Evolutionary conservation across 2,797 vertebrate species (phyloP).

Genomic region (Aeoliscus strigatus): DNA sequence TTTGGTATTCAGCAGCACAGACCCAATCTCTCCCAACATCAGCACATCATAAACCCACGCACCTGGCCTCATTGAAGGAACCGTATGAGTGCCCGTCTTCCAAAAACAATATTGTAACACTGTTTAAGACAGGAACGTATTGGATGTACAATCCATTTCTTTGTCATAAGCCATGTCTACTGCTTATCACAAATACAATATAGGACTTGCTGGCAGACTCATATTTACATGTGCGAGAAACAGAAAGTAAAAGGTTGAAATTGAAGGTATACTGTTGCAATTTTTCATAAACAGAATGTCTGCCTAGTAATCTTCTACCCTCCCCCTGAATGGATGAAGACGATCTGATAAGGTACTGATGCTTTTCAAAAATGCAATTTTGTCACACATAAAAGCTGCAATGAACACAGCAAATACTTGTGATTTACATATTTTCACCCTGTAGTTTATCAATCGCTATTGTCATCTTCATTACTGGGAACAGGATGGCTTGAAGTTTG

Average conservation of each 20-base stretch:
- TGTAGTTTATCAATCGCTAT: constrained; percentile 50
- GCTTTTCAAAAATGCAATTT: too few relatives aligned
- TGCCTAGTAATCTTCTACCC: too few relatives aligned
- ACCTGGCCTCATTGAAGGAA: constrained; percentile 78
- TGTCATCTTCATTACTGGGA: constrained; percentile 64
- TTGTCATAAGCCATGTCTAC: constrained; percentile 58
- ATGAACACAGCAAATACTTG: constrained; percentile 51
- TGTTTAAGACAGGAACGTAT: constrained; percentile 71
- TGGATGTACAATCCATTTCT: constrained; percentile 67
- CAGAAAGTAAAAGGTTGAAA: too few relatives aligned
- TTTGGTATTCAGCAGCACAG: constrained; percentile 77
- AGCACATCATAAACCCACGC: constrained; percentile 78
- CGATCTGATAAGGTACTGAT: too few relatives aligned
- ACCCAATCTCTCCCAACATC: constrained; percentile 79
- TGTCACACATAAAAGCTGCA: constrained; percentile 4
- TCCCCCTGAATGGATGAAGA: too few relatives aligned
- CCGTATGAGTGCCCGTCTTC: constrained; percentile 70
- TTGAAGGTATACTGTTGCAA: too few relatives aligned
- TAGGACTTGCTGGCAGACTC: constrained; percentile 49
- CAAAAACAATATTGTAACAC: constrained; percentile 76
- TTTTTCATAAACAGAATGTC: too few relatives aligned
- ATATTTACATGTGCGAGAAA: constrained; percentile 59
- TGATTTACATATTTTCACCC: constrained; percentile 60
- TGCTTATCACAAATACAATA: constrained; percentile 69
- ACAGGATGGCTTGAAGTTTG: constrained; percentile 57